These are phyloP conservation scores for Cyaniris semiargus DNA, from an alignment of 2,888 invertebrate species.

Conservation along the genomic window DNA sequence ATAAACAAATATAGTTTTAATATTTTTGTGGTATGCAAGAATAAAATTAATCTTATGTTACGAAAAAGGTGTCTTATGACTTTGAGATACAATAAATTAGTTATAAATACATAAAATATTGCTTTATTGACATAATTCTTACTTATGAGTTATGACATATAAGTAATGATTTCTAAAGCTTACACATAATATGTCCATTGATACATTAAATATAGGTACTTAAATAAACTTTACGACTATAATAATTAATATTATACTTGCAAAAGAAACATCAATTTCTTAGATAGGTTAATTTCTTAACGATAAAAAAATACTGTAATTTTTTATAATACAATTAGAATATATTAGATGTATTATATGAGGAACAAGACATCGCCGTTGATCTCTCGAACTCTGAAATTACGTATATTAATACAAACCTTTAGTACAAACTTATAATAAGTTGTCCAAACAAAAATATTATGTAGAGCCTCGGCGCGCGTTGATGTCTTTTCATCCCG, in stretches of 20 bases:
- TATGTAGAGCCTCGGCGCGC: conserved; percentile 51
- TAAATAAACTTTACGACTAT: not conserved
- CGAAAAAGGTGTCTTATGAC: not conserved
- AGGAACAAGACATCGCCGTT: not conserved
- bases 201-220: not conserved
- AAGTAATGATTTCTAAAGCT: not conserved
- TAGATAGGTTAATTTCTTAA: not conserved
- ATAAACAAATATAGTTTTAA: not conserved
- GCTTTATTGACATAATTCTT: not conserved
- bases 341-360: not conserved
- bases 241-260: too few species aligned
- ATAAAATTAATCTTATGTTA: not conserved
- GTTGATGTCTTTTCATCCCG: conserved; percentile 71
- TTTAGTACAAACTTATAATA: not conserved
- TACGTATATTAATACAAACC: not conserved
- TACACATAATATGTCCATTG: not conserved
- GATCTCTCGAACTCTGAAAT: not conserved
- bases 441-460: not conserved
- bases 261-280: too few species aligned
- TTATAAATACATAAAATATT: not conserved
- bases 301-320: not conserved
- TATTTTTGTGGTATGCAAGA: not conserved
- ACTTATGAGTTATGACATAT: not conserved
- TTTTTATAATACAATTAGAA: not conserved
- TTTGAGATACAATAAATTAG: not conserved